Evolutionary conservation across 1,140 invertebrate species (phyloP), one percentile per base, ranked within the genome.

Genomic region (Trichonephila clavipes): DNA sequence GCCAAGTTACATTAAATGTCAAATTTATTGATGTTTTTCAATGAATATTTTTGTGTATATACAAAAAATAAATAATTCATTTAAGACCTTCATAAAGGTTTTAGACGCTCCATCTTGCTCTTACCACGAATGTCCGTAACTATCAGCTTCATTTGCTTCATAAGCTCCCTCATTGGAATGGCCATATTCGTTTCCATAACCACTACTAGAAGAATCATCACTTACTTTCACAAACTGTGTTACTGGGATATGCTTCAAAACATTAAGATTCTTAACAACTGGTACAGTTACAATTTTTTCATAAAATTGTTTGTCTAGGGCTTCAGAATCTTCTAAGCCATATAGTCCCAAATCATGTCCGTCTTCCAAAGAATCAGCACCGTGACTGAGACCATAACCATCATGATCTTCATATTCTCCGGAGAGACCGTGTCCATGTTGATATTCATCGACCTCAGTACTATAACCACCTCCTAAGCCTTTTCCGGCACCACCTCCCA

Each of bases 211-310:
- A 89, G 61, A 62, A 72, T 89, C 88, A 77, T 90, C 91, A n/a
- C 59, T 44, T 59, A 86, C 40, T 58, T 92, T 92, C 21, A 92
- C 77, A 77, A 59, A 51, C 59, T 92, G 91, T 6, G 66, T 87
- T 28, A 92, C 64, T 34, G 91, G 91, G 34, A 92, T 61, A 87
- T 92, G 40, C 7, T 61, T 87, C 21, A 87, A 85, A 4, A 51
- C 19, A 66, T 83, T 59, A 24, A 87, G 21, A 69, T 51, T n/a
- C 18, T 69, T 92, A 3, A 85, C 40, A 14, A 92, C 72, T 2
- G 91, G 91, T 10, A 92, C 91, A 34, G 82, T 92, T 18, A 92
- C 16, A 61, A 92, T 28, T 72, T 92, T 69, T 66, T 64, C 91
- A 51, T 87, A 81, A 16, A 72, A 87, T 6, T 92, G 61, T 28